Evolutionary conservation across 2,797 vertebrate species (phyloP).

Genomic region (Sciurus carolinensis): DNA sequence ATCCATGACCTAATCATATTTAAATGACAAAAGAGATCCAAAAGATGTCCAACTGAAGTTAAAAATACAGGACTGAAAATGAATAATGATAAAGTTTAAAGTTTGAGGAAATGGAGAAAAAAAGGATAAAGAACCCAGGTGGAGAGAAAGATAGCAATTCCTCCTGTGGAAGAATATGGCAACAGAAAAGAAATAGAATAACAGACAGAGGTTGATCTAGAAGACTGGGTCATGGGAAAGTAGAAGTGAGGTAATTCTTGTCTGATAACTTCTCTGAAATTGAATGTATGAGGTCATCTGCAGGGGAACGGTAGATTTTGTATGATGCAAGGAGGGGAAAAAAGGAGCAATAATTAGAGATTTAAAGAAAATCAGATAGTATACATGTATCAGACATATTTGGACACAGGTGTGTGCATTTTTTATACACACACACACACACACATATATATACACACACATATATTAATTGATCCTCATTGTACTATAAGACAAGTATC

Average conservation of each 20-base stretch:
- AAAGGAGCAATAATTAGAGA: neutral
- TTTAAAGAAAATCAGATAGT: neutral
- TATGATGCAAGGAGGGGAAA: neutral
- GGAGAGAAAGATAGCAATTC: neutral
- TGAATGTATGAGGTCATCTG: neutral
- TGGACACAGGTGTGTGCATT: no score
- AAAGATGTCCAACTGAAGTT: neutral
- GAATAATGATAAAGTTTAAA: neutral
- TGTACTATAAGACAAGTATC: neutral
- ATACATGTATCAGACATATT: neutral
- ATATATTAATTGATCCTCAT: neutral
- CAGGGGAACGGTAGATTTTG: neutral
- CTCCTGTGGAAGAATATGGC: neutral
- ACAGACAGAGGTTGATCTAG: neutral
- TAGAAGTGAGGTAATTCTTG: neutral
- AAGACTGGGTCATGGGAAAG: neutral
- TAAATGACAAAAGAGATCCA: neutral
- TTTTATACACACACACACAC: neutral
- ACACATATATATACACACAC: neutral
- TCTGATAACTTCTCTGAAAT: neutral
- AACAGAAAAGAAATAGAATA: neutral
- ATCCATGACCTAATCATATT: neutral
- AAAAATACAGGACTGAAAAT: neutral
- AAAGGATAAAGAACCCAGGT: neutral
- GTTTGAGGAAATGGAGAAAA: neutral